A percentile compares a stretch with the other conserved stretches of the same genome.
These are phyloP conservation scores for Dolichopus griseipennis DNA, from an alignment of 2,888 invertebrate genomes.

Conservation along the genomic window DNA sequence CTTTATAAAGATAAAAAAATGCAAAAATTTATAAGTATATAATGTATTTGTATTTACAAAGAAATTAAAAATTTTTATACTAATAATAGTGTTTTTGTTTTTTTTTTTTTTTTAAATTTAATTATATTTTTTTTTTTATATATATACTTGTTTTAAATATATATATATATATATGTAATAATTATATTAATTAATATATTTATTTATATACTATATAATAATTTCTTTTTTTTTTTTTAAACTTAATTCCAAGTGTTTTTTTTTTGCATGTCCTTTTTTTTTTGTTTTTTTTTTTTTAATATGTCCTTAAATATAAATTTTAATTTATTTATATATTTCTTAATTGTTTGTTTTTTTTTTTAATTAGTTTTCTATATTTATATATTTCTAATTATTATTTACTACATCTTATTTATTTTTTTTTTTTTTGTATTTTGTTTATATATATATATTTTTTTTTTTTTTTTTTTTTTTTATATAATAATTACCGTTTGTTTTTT, in stretches of 20 bases:
- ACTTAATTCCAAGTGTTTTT: conserved; percentile 3
- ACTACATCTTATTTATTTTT: too few species aligned
- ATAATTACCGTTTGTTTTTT: too few species aligned
- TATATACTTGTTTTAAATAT: not conserved
- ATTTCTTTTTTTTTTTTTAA: not conserved
- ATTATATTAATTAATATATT: not conserved
- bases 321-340: too few species aligned
- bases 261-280: not conserved
- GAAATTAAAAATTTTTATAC: not conserved
- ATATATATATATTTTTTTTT: too few species aligned
- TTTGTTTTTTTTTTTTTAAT: not conserved
- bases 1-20: too few species aligned
- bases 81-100: not conserved
- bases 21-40: too few species aligned
- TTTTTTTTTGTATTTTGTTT: too few species aligned
- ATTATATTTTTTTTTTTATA: not conserved
- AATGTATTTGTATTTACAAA: not conserved
- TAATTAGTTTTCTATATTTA: not conserved
- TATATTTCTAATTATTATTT: too few species aligned
- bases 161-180: not conserved
- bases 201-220: not conserved
- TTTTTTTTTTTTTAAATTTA: not conserved
- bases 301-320: not conserved
- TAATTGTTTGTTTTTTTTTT: not conserved
- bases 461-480: too few species aligned